Conservation (phyloP, 2,797 vertebrate genomes). For the Hozukius guyotensis region DNA sequence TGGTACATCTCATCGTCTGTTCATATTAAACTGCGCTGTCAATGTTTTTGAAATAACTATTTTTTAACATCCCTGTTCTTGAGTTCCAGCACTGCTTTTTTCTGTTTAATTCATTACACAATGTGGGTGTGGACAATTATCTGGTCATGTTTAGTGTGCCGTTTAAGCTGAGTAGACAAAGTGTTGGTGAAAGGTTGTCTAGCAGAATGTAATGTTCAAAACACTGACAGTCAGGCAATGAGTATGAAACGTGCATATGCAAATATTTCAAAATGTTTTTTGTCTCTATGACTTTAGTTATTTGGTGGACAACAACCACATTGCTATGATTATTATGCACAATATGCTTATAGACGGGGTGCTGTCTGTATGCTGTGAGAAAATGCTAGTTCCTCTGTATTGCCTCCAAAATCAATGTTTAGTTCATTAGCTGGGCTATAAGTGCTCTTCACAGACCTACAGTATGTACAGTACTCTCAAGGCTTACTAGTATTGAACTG, state of each 20-base stretch:
- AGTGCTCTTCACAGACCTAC: background rate
- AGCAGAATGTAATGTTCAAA: background rate
- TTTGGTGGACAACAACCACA: background rate
- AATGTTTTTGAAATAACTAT: background rate
- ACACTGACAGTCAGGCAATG: background rate
- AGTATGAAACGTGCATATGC: constrained; percentile 18
- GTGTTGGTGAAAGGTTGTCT: background rate
- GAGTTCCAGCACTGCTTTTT: background rate
- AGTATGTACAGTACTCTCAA: background rate
- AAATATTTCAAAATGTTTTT: background rate
- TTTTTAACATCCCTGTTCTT: background rate
- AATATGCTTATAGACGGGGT: background rate
- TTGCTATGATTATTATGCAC: background rate
- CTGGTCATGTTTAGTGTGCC: background rate
- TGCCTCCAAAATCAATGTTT: background rate
- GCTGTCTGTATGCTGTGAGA: background rate
- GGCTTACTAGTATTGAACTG: background rate
- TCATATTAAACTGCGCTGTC: background rate
- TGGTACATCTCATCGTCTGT: background rate
- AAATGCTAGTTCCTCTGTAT: background rate
- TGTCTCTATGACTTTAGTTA: background rate
- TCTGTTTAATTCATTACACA: background rate
- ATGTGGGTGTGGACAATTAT: background rate
- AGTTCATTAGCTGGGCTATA: background rate
- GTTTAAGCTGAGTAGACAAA: background rate